Evolutionary conservation across 2,797 vertebrate species (phyloP), one percentile per base, ranked within the genome.

Genomic region (Catostomus latipinnis): DNA sequence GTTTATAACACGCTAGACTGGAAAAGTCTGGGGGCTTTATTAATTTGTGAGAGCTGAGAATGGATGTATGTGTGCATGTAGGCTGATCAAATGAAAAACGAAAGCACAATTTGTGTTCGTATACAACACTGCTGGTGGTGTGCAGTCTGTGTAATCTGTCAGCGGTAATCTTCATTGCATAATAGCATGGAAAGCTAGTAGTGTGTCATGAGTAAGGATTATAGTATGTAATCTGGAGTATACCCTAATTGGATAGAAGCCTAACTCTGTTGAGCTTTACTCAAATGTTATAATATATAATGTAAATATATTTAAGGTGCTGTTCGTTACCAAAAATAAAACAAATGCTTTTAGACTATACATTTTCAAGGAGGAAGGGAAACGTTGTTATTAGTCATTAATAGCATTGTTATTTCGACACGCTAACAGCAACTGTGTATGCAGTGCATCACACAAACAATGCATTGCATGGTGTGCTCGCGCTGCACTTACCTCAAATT

Each of bases 401-500:
- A 7, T 18, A 14, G 18, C 8, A 77, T 13, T 63, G 72, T 8
- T 49, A 63, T 22, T 14, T 13, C n/a, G n/a, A 45, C 66, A 56
- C 13, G 11, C 50, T 18, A 34, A 22, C 22, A 22, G 22, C 22
- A 22, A 49, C 13, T 67, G 4, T n/a, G 63, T 11, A n/a, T 48
- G 14, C 34, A 61, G 50, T 46, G 56, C 57, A 18, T 7, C 53
- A 80, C 13, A 80, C 66, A 80, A 80, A 80, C 78, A 80, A 73
- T 49, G 61, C 45, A 43, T 43, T 46, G 7, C 49, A 71, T 48
- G 60, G 49, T 58, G 46, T 75, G 80, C 69, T 65, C 52, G 81
- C 57, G 34, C 54, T 66, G 48, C 80, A 80, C 89, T 86, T 91
- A 98, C 97, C 97, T 98, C 97, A 86, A 98, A 98, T 92, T 98